phyloP scores from a whole-genome alignment of 2,888 invertebrate genomes.

The Phanerotoma sp. region DNA sequence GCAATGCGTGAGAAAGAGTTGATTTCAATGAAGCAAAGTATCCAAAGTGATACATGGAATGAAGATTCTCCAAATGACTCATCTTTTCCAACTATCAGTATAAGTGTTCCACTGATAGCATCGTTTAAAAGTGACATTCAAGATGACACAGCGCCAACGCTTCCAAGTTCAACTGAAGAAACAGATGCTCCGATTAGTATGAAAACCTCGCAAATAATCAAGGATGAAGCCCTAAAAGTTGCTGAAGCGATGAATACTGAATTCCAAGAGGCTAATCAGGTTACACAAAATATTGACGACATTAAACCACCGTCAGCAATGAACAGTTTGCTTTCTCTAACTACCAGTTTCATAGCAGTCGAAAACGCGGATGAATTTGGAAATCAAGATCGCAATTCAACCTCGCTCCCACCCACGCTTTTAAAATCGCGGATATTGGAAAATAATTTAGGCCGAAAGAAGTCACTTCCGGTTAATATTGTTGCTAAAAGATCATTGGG shows the following conservation, averaged over 20 bases:
- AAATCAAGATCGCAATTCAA: slow-evolving; percentile 42
- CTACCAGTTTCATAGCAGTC: slow-evolving; percentile 55
- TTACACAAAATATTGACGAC: slow-evolving; percentile 70
- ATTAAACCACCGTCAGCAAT: slow-evolving; percentile 77
- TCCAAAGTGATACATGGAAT: slow-evolving; percentile 72
- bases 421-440: slow-evolving; percentile 30
- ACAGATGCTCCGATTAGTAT: slow-evolving; percentile 60
- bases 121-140: slow-evolving; percentile 68
- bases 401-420: slow-evolving; percentile 42
- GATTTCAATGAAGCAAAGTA: slow-evolving; percentile 54
- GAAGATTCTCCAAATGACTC: slow-evolving; percentile 79
- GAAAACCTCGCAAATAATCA: slow-evolving; percentile 71
- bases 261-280: slow-evolving; percentile 42
- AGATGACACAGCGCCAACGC: slow-evolving; percentile 35
- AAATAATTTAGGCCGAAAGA: slow-evolving; percentile 61
- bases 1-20: slow-evolving; percentile 60
- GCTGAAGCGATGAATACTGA: slow-evolving; percentile 62
- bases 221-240: slow-evolving; percentile 73
- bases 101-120: slow-evolving; percentile 70
- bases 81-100: slow-evolving; percentile 79
- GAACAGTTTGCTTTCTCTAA: slow-evolving; percentile 67
- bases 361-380: slow-evolving; percentile 35
- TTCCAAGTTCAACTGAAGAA: slow-evolving; percentile 28
- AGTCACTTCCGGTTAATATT: slow-evolving; percentile 69
- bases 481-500: slow-evolving; percentile 73